Base-by-base conservation (phyloP, 2,888 invertebrate species). In the Xestoiulus laeticollis region DNA sequence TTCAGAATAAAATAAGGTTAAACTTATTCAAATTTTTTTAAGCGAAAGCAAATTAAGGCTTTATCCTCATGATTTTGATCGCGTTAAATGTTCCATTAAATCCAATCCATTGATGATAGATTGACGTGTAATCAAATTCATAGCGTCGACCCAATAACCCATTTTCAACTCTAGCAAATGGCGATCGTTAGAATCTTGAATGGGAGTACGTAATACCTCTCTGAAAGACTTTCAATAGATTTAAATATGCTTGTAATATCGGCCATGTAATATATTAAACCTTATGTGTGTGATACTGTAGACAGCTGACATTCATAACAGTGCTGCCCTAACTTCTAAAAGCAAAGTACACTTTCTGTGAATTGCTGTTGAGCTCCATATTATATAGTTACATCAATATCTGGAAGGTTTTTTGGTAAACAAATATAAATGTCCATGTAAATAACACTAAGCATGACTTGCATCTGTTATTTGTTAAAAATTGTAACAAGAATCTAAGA, bases 81-180 rank as follows among this genome's bases (percentile, higher is more conserved):
- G 10, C 78, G 30, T 78, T 78, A 78, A 26, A 78, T 30, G 78
- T 26, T 12, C 78, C 78, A 78, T 78, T 30, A 30, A 78, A 78
- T 78, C 78, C 78, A 30, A 78, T 78, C 30, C 22, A 78, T 78
- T 30, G 78, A 78, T 78, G 78, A 78, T 78, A 30, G 78, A 78
- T 78, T 78, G 78, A 14, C 78, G 78, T 78, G 30, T 30, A 78
- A 78, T 22, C 30, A 78, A 78, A 78, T 78, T 30, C 78, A 30
- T 78, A 30, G 78, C 30, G 26, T 26, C 78, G 78, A 26, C 16
- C 78, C 78, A 30, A 78, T 78, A 78, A 78, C 78, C 78, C 30
- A 30, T 78, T 78, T 78, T 78, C 78, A 78, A 8, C 78, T 30
- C 78, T 16, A 30, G 26, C 30, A 14, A 78, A 78, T 14, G 78